These are phyloP conservation scores for Myotis myotis DNA, from an alignment of 2,797 vertebrate genomes.

Conservation along the genomic window DNA sequence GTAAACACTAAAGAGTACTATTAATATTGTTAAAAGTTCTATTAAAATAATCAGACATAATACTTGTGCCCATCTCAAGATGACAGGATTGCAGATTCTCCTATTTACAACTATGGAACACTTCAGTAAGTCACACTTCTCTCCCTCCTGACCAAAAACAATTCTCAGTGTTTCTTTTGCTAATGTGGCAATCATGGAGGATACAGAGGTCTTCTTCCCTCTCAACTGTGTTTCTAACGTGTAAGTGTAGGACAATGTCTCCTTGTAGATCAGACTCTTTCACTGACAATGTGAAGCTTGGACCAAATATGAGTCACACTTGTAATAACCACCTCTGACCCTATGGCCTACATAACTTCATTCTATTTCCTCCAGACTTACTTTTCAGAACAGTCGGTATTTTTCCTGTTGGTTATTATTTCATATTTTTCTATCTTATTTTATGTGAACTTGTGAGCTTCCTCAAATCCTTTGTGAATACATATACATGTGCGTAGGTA, in stretches of 20 bases:
- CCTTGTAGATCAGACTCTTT: not conserved
- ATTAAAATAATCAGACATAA: not conserved
- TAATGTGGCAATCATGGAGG: not conserved
- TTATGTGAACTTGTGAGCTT: not conserved
- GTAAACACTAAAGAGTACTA: not conserved
- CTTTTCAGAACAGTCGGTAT: not conserved
- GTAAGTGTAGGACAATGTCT: not conserved
- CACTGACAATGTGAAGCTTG: not conserved
- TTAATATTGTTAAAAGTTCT: not conserved
- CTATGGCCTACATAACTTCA: not conserved
- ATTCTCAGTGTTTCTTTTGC: not conserved
- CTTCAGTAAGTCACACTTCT: not conserved
- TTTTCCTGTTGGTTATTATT: not conserved
- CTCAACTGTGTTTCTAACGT: not conserved
- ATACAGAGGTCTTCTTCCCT: not conserved
- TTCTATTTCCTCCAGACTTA: not conserved
- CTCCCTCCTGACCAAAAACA: not conserved
- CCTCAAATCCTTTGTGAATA: not conserved
- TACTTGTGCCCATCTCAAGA: not conserved
- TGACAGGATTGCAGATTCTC: not conserved
- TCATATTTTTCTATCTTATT: not conserved
- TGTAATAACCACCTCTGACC: not conserved
- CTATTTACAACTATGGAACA: not conserved
- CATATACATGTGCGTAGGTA: not conserved
- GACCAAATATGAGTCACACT: not conserved